Percentiles rank a stretch among this genome's conserved stretches.
These are phyloP conservation scores for Sebastes cheni DNA, from an alignment of 2,797 vertebrate species.

Conservation along the genomic window DNA sequence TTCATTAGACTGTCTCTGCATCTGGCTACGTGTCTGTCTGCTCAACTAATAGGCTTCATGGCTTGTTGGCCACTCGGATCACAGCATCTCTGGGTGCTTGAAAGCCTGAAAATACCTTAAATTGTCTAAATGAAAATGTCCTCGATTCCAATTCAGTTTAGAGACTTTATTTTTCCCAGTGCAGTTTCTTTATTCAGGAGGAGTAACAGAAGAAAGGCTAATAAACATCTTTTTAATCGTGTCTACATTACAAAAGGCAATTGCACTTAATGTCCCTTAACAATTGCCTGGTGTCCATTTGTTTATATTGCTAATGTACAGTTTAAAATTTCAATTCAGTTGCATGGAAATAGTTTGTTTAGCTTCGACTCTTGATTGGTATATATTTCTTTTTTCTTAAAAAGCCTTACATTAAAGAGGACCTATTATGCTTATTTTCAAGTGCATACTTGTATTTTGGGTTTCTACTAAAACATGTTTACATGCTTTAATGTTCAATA, in stretches of 20 bases:
- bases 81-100: constrained; percentile 39
- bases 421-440: neutral
- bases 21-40: constrained; percentile 55
- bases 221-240: constrained; percentile 41
- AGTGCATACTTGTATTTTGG: neutral
- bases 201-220: constrained; percentile 18
- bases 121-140: constrained; percentile 62
- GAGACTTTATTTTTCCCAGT: constrained; percentile 10
- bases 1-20: constrained; percentile 54
- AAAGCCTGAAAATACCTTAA: constrained; percentile 54
- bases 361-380: constrained; percentile 11
- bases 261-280: constrained; percentile 57
- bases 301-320: constrained; percentile 56
- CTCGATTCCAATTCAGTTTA: constrained; percentile 26
- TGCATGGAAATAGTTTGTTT: constrained; percentile 24
- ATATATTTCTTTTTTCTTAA: neutral
- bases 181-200: constrained; percentile 30
- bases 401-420: neutral
- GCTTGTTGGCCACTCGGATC: constrained; percentile 54
- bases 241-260: constrained; percentile 32
- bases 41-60: constrained; percentile 58
- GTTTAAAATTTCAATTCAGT: constrained; percentile 37
- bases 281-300: constrained; percentile 50
- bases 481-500: neutral
- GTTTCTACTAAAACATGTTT: too few species aligned